Conservation (phyloP, 2,113 vertebrate genomes). For the Lampris incognitus region DNA sequence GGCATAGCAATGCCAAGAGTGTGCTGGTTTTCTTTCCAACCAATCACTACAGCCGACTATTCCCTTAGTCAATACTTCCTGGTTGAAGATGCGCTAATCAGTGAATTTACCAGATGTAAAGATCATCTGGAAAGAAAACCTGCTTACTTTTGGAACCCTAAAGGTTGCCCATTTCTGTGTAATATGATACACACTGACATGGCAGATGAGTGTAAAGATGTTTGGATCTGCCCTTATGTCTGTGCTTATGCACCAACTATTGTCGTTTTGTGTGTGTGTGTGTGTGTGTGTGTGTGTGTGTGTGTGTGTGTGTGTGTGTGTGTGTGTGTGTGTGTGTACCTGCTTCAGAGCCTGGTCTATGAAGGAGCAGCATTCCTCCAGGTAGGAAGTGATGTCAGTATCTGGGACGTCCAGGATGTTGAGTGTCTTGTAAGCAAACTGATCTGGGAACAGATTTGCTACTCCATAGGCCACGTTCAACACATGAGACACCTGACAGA, state of each 20-base stretch:
- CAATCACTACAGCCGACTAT: too few species aligned
- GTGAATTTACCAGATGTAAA: too few species aligned
- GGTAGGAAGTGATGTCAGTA: slow-evolving; percentile 87
- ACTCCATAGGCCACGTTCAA: slow-evolving; percentile 94
- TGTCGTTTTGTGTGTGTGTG: slow-evolving; percentile 1
- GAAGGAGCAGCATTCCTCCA: slow-evolving; percentile 69
- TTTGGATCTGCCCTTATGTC: background rate
- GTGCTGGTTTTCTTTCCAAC: too few species aligned
- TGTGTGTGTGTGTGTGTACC: slow-evolving; percentile 40
- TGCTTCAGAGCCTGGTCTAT: slow-evolving; percentile 62
- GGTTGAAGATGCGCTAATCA: too few species aligned
- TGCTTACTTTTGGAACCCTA: too few species aligned
- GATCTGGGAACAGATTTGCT: slow-evolving; percentile 86
- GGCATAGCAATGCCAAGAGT: too few species aligned
- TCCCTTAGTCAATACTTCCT: too few species aligned
- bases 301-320: background rate
- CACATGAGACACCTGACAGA: slow-evolving; percentile 90
- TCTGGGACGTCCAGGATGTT: slow-evolving; percentile 93
- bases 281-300: slow-evolving; percentile 7
- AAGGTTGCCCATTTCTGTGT: too few species aligned
- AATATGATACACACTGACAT: too few species aligned
- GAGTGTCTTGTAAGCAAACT: slow-evolving; percentile 77
- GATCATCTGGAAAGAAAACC: too few species aligned
- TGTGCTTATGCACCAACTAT: background rate
- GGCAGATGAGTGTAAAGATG: background rate